A percentile compares a stretch with the other conserved stretches of the same genome.
Conservation (phyloP, 1,140 invertebrate genomes). For the Drosophila dunni region DNA sequence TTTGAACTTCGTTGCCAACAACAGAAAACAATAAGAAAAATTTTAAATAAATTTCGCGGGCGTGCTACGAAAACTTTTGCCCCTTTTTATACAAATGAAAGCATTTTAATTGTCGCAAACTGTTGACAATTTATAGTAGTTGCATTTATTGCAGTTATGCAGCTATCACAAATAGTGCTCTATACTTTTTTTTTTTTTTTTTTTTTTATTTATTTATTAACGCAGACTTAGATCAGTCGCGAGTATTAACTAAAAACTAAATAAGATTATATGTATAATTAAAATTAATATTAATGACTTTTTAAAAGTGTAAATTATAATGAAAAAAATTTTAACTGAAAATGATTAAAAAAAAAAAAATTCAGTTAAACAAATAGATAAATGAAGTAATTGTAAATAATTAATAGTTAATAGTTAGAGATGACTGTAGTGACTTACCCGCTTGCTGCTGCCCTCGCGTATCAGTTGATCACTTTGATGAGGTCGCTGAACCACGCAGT, state of each 20-base stretch:
- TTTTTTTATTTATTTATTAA: no score
- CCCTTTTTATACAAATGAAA: slow-evolving; percentile 32
- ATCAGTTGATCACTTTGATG: slow-evolving; percentile 90
- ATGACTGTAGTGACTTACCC: slow-evolving; percentile 86
- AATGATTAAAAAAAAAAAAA: no score
- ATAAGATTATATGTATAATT: no score
- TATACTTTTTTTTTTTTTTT: no score
- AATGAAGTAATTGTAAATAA: no score
- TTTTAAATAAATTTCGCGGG: slow-evolving; percentile 29
- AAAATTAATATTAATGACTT: no score
- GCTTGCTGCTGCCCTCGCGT: slow-evolving; percentile 89
- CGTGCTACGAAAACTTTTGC: slow-evolving; percentile 14
- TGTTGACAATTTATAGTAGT: slow-evolving; percentile 28
- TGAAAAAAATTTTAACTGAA: no score
- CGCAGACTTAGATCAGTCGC: no score
- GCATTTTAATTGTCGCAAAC: slow-evolving; percentile 49
- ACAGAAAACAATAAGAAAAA: slow-evolving; percentile 21
- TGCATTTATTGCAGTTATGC: neutral
- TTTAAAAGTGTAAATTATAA: no score
- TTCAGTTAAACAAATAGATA: no score
- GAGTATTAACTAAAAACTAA: no score
- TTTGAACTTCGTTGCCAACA: slow-evolving; percentile 34
- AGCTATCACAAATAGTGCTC: neutral
- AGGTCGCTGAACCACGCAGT: slow-evolving; percentile 92
- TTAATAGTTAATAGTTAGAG: no score